Conservation (phyloP, 2,888 invertebrate genomes). For the Zygothrica quintamaculata region DNA sequence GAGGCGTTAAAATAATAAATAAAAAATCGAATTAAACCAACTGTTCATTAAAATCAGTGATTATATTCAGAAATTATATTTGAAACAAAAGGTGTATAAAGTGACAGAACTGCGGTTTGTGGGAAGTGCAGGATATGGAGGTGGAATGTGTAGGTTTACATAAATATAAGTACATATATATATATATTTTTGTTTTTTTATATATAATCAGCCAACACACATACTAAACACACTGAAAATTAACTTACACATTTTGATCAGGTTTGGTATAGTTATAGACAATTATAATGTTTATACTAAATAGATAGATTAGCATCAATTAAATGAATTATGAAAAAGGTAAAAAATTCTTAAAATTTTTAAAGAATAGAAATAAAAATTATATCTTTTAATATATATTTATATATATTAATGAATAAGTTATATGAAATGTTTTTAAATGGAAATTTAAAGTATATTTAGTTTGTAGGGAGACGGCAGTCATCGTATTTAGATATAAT, state of each 20-base stretch:
- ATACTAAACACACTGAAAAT: slow-evolving; percentile 56
- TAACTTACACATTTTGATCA: slow-evolving; percentile 44
- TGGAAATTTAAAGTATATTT: too few species aligned
- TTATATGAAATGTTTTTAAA: too few species aligned
- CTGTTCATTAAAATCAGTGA: slow-evolving; percentile 12
- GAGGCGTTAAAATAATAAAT: background rate
- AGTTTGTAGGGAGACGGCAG: slow-evolving; percentile 19
- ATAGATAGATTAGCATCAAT: slow-evolving; percentile 36
- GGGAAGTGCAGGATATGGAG: background rate
- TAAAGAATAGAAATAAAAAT: slow-evolving; percentile 40
- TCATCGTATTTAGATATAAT: slow-evolving; percentile 47
- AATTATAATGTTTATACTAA: slow-evolving; percentile 37
- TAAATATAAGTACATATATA: too few species aligned
- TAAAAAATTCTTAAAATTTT: slow-evolving; percentile 24
- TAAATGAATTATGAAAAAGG: slow-evolving; percentile 22
- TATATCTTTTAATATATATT: too few species aligned
- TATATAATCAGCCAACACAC: slow-evolving; percentile 57
- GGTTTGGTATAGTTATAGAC: slow-evolving; percentile 36
- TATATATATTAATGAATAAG: too few species aligned
- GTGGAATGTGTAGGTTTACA: background rate
- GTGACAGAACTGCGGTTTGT: too few species aligned
- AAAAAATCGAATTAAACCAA: slow-evolving; percentile 23
- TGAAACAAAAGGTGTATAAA: slow-evolving; percentile 10
- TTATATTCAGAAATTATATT: background rate
- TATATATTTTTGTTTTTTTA: too few species aligned